Evolutionary conservation across 2,888 invertebrate genomes (phyloP), one percentile per base, ranked within the genome.

Genomic region (Mimachlamys varia): DNA sequence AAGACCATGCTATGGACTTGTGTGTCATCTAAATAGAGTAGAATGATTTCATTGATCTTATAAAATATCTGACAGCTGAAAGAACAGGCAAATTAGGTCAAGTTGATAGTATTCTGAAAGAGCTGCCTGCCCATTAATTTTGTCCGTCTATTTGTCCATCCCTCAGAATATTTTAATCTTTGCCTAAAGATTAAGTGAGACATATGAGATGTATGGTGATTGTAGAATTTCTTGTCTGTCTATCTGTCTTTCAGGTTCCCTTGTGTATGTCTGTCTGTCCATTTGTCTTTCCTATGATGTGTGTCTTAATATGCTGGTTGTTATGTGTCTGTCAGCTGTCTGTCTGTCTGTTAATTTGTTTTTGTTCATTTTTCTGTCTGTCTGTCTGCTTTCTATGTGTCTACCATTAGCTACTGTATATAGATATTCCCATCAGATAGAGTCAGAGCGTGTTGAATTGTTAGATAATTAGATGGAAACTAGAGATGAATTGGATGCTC

Each of bases 91-190:
- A 76, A 27, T 27, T 76, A 76, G 76, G 76, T 76, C 76, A 76
- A 76, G 76, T 76, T 76, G 76, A 76, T 76, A 76, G 33, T 76
- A 76, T 76, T 76, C 17, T 76, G 76, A 76, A 76, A 76, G 76
- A 33, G 22, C 76, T 15, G 27, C 15, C 53, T 53, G 53, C 53
- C 76, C 76, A 76, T 76, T 76, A 76, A 76, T 76, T 76, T 76
- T 76, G 76, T 76, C 76, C 33, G 76, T 22, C 33, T 27, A 33
- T 76, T 22, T 44, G 44, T 44, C 44, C 22, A 19, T 33, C 33
- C 27, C 19, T 33, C 27, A 13, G 33, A 33, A 22, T 7, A 76
- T 76, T 76, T 76, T 76, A 76, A 76, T 76, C 76, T 76, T 76
- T 76, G 27, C 33, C 76, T 33, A 33, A 58, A 76, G 76, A 76